Percentiles rank a stretch among this genome's conserved stretches.
phyloP scores from a whole-genome alignment of 2,888 invertebrate genomes.

The Rhamnusium bicolor region DNA sequence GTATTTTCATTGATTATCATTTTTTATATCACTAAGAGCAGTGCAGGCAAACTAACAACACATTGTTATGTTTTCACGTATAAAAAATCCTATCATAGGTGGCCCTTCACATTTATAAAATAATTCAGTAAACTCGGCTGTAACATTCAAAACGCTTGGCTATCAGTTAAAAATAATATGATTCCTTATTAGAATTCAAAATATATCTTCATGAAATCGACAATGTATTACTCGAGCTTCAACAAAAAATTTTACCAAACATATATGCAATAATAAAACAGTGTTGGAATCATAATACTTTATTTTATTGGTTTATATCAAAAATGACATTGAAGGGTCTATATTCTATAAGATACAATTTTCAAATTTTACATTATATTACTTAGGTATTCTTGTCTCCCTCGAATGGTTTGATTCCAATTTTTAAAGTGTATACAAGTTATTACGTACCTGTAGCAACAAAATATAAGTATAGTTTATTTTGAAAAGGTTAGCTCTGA shows the following conservation, averaged over 20 bases:
- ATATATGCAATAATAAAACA: neutral
- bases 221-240: too few species aligned
- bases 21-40: too few species aligned
- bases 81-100: neutral
- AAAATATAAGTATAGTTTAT: neutral
- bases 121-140: neutral
- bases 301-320: neutral
- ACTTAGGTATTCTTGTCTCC: neutral
- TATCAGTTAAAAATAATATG: neutral
- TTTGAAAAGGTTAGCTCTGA: neutral
- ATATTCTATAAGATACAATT: neutral
- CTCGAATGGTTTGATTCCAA: neutral
- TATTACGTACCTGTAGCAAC: constrained; percentile 42
- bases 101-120: neutral
- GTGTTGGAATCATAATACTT: neutral
- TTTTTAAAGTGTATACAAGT: constrained; percentile 24
- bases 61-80: too few species aligned
- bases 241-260: too few species aligned
- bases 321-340: neutral
- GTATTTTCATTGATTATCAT: neutral
- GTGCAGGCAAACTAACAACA: too few species aligned
- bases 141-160: neutral
- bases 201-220: neutral
- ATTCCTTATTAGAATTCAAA: neutral
- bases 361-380: neutral